Conservation (phyloP, 2,797 vertebrate genomes). For the Danio albolineatus region DNA sequence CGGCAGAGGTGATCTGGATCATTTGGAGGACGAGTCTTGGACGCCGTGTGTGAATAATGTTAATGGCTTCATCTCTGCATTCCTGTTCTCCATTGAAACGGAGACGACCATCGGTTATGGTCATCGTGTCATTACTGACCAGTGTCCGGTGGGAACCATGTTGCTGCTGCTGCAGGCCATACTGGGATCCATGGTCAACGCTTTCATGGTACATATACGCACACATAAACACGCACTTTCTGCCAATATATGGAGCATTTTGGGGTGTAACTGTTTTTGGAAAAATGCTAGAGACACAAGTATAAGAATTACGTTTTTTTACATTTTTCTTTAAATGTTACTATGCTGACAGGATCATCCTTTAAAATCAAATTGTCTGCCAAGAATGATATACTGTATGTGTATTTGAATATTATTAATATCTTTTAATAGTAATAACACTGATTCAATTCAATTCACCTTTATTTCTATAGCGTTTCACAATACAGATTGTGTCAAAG, state of each 20-base stretch:
- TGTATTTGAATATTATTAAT: no score
- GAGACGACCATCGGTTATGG: constrained; percentile 98
- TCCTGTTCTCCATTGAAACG: constrained; percentile 94
- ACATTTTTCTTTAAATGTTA: neutral
- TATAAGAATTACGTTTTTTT: neutral
- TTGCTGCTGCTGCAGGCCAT: constrained; percentile 94
- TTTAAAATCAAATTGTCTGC: neutral
- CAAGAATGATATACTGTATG: neutral
- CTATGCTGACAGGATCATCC: no score
- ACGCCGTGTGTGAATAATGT: constrained; percentile 96
- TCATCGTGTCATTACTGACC: constrained; percentile 94
- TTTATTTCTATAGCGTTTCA: no score
- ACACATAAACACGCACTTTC: neutral
- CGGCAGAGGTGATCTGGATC: constrained; percentile 91
- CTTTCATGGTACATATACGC: constrained; percentile 87
- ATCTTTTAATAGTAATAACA: no score
- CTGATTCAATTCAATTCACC: no score
- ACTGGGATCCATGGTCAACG: constrained; percentile 97
- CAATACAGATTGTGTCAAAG: no score
- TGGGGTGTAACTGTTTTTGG: neutral
- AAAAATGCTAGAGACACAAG: neutral
- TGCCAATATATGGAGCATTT: neutral
- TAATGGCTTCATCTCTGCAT: constrained; percentile 94
- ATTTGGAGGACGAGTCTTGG: constrained; percentile 90
- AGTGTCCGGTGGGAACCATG: constrained; percentile 94